A percentile compares a stretch with the other conserved stretches of the same genome.
Evolutionary conservation across 2,113 vertebrate genomes (phyloP).

Genomic region (Seriola rivoliana): DNA sequence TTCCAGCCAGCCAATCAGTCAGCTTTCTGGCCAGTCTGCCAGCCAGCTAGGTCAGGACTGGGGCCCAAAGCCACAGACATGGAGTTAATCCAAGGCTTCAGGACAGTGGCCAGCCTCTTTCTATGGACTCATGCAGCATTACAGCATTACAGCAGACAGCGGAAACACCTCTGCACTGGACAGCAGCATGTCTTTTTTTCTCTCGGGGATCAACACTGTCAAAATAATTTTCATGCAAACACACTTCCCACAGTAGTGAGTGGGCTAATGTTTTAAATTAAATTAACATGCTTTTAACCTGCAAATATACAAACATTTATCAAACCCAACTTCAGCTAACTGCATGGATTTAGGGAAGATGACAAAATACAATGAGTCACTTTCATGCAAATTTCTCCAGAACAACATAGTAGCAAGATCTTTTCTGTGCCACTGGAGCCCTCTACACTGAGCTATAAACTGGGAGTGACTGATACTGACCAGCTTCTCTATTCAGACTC

Average conservation of each 20-base stretch:
- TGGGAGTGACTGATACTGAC: background rate
- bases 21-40: constrained; percentile 18
- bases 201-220: background rate
- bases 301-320: background rate
- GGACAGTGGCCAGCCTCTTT: constrained; percentile 26
- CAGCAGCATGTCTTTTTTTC: background rate
- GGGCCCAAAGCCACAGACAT: constrained; percentile 57
- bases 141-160: constrained; percentile 9
- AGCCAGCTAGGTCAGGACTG: constrained; percentile 55
- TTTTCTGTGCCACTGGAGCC: background rate
- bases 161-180: constrained; percentile 10
- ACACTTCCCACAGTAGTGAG: background rate
- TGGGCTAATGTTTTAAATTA: background rate
- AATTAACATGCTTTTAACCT: background rate
- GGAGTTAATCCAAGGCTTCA: constrained; percentile 26
- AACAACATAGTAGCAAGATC: background rate
- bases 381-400: background rate
- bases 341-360: background rate
- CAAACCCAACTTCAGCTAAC: background rate
- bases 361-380: background rate
- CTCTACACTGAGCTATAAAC: background rate
- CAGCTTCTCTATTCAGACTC: background rate
- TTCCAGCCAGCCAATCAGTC: constrained; percentile 37
- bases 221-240: constrained; percentile 1
- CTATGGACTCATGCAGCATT: constrained; percentile 7